Percentiles rank a stretch among this genome's conserved stretches.
Conservation (phyloP, 2,888 invertebrate species). For the Nemotelus pantherinus region DNA sequence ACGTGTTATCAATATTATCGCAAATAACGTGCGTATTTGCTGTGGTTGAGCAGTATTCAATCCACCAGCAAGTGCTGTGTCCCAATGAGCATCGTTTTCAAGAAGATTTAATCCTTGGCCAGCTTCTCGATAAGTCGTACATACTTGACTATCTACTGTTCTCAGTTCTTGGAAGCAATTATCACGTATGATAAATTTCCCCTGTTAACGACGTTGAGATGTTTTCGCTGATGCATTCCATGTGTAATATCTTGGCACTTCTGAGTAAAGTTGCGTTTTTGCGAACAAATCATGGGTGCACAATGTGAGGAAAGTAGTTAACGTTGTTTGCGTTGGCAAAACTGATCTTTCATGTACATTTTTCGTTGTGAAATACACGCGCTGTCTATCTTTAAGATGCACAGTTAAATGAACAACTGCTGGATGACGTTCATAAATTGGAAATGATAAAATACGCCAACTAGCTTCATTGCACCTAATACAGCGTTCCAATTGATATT, state of each 20-base stretch:
- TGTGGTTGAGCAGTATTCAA: no score
- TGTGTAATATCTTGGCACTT: constrained; percentile 56
- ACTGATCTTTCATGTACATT: constrained; percentile 49
- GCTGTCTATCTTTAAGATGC: constrained; percentile 47
- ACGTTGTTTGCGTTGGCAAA: constrained; percentile 50
- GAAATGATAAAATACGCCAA: constrained; percentile 52
- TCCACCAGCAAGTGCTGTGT: no score
- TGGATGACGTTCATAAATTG: constrained; percentile 53
- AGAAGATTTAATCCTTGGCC: no score
- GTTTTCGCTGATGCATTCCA: constrained; percentile 51
- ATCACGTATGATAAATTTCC: no score
- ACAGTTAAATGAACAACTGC: constrained; percentile 46
- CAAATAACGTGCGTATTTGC: no score
- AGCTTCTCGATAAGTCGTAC: no score
- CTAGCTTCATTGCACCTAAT: constrained; percentile 54
- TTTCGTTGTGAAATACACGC: constrained; percentile 60
- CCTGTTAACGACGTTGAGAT: constrained; percentile 22
- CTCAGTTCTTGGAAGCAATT: no score
- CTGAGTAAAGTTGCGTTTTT: constrained; percentile 56
- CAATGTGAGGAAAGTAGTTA: constrained; percentile 57
- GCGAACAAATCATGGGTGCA: constrained; percentile 56
- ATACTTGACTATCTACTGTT: no score
- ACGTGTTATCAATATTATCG: no score
- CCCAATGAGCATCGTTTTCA: no score
- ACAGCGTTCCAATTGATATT: no score